A percentile compares a stretch with the other conserved stretches of the same genome.
Evolutionary conservation across 2,797 vertebrate genomes (phyloP).

Genomic region (Rousettus madagascariensis): DNA sequence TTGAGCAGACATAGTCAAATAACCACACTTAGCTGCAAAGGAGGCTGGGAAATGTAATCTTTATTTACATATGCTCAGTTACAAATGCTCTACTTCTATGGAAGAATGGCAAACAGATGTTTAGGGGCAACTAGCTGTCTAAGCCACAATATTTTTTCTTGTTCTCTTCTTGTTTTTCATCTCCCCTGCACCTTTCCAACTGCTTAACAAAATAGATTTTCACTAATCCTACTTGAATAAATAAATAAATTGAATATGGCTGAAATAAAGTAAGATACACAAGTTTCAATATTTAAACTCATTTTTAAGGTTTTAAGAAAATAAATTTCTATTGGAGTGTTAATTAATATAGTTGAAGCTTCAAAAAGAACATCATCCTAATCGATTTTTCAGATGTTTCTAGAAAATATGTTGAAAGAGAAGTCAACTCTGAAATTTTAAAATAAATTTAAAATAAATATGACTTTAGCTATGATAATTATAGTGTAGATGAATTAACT

Average conservation of each 20-base stretch:
- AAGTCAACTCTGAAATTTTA: neutral
- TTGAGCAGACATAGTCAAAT: neutral
- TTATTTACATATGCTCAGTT: neutral
- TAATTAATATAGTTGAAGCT: conserved; percentile 1
- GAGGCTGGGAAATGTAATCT: neutral
- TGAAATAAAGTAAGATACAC: neutral
- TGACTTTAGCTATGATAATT: neutral
- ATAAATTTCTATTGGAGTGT: neutral
- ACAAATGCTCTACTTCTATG: neutral
- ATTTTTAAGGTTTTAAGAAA: conserved; percentile 20
- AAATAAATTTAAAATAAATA: conserved; percentile 8
- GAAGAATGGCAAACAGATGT: neutral
- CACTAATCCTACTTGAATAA: neutral
- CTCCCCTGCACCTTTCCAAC: neutral
- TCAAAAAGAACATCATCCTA: neutral
- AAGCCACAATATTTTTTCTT: neutral
- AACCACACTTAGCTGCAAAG: neutral
- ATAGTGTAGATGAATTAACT: neutral
- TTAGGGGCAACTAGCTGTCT: neutral
- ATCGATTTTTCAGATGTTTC: neutral
- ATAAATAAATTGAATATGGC: neutral
- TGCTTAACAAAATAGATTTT: neutral
- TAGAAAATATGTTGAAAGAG: neutral
- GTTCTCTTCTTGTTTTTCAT: neutral
- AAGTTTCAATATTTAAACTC: neutral